Base-by-base conservation (phyloP, 2,113 vertebrate species). In the Nibea coibor region DNA sequence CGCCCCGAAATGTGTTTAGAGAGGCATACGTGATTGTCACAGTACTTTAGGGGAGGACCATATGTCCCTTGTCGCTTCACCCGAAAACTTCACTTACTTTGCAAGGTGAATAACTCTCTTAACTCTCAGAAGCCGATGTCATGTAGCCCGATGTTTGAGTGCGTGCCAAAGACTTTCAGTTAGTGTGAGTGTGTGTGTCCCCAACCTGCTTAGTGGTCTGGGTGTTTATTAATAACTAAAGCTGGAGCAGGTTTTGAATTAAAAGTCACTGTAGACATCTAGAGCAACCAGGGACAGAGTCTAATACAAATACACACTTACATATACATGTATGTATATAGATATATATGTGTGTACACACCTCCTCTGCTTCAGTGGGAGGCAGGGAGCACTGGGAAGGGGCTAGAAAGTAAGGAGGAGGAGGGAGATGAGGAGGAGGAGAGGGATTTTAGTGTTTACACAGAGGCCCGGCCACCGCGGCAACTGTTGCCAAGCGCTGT, bases 401-500 rank as follows among this genome's bases (percentile, higher is more conserved):
- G 78, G 72, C 22, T 72, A 76, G 78, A 78, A 83, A 82, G 72
- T 85, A 57, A 89, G 79, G 61, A 87, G 71, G 77, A 86, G 74
- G 75, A 70, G 66, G 64, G 58, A 50, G 78, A 81, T 31, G 81
- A 89, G 75, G 80, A 85, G 82, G 83, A 86, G 84, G 71, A 89
- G 81, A 80, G 84, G 82, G 86, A 86, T 86, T 89, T 93, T 81
- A 83, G 83, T 93, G 89, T 93, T 93, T 92, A 92, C 91, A 85
- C 89, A 78, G 87, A 84, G 89, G 85, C 91, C 80, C 39, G 48
- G 82, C 90, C 89, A 75, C 80, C 65, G 62, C 74, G 6, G 88
- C 86, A 90, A 91, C 89, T 87, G 92, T 94, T 95, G 93, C 93
- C 92, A 94, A 94, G 93, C 85, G 61, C 88, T 75, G 88, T 90